Percentiles rank a stretch among this genome's conserved stretches.
These are phyloP conservation scores for Eunapius fragilis DNA, from an alignment of 37 sponge, comb jelly and placozoan genomes.

Conservation along the genomic window DNA sequence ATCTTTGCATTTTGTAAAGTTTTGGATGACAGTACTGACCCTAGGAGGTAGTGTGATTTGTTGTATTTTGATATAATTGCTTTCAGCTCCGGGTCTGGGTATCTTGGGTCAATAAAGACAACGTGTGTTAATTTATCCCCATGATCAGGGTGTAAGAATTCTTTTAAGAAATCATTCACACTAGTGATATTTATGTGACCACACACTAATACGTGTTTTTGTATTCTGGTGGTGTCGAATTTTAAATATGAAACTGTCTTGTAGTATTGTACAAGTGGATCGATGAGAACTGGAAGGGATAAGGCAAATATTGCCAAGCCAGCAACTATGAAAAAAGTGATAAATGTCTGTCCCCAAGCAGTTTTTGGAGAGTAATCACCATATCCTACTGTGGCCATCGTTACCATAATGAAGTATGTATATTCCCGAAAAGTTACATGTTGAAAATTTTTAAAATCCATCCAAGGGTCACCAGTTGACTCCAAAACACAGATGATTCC, in stretches of 20 bases:
- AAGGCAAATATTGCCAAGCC: conserved; percentile 66
- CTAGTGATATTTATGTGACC: conserved; percentile 55
- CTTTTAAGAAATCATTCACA: conserved; percentile 56
- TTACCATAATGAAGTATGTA: conserved; percentile 77
- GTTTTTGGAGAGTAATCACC: conserved; percentile 73
- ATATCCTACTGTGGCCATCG: conserved; percentile 89
- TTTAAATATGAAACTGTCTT: conserved; percentile 20
- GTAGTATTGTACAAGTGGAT: conserved; percentile 17
- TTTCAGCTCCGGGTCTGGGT: conserved; percentile 54
- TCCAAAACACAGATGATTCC: conserved; percentile 81
- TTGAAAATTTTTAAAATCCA: conserved; percentile 1
- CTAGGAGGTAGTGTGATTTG: conserved; percentile 51
- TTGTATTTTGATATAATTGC: conserved; percentile 55
- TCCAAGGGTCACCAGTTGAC: conserved; percentile 82
- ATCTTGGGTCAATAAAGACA: conserved; percentile 54
- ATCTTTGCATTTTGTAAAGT: conserved; percentile 67
- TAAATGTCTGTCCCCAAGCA: conserved; percentile 64
- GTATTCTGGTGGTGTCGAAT: conserved; percentile 17
- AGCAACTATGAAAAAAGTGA: conserved; percentile 73
- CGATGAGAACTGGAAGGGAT: conserved; percentile 38
- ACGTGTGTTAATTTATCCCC: conserved; percentile 53
- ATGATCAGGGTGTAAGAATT: conserved; percentile 77
- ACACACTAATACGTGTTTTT: conserved; percentile 74
- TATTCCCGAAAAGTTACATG: conserved; percentile 23
- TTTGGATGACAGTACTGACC: conserved; percentile 53